A percentile compares a stretch with the other conserved stretches of the same genome.
Conservation (phyloP, 2,797 vertebrate genomes). For the Hyperoplus lanceolatus region DNA sequence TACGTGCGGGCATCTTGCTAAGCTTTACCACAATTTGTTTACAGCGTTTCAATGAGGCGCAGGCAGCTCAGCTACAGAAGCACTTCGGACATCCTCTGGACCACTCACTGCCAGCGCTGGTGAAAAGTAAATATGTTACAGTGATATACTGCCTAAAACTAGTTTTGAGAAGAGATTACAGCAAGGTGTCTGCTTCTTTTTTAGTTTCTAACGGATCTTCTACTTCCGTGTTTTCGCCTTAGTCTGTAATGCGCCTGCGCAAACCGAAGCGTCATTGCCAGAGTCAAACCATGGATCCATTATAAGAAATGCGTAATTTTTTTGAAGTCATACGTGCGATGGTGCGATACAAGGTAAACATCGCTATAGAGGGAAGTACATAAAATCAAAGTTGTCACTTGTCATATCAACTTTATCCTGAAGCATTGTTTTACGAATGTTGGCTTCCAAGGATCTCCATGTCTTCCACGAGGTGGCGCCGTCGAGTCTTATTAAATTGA, state of each 20-base stretch:
- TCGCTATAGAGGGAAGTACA: accelerated
- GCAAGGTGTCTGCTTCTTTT: background rate
- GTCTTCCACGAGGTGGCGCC: conserved; percentile 34
- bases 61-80: conserved; percentile 23
- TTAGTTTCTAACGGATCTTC: no score
- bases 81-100: background rate
- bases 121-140: background rate
- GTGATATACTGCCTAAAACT: background rate
- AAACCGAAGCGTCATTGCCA: background rate
- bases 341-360: background rate
- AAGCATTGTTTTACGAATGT: accelerated
- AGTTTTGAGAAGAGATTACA: background rate
- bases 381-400: background rate
- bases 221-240: conserved; percentile 56
- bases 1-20: conserved; percentile 90
- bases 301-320: background rate
- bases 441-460: accelerated
- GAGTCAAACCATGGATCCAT: no score
- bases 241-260: conserved; percentile 54
- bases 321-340: no score
- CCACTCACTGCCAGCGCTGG: background rate
- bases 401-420: background rate
- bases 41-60: background rate
- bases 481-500: conserved; percentile 8
- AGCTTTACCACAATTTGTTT: background rate